phyloP scores from a whole-genome alignment of 2,888 invertebrate genomes.

The Julus scandinavius region DNA sequence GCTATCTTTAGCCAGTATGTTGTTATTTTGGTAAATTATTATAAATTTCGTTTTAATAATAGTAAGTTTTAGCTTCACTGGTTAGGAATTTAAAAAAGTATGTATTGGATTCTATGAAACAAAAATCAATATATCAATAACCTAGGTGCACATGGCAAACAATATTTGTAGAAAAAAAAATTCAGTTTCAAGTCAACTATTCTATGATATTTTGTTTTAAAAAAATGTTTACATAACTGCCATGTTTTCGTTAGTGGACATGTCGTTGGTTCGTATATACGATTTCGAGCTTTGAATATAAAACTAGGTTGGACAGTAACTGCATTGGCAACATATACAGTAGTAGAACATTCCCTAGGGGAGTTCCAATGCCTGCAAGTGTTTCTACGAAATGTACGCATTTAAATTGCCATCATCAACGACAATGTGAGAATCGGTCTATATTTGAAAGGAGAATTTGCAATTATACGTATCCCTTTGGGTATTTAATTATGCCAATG shows the following conservation, averaged over 20 bases:
- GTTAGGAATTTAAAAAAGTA: no score
- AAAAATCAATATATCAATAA: no score
- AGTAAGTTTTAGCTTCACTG: no score
- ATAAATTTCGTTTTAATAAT: no score
- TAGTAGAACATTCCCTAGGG: background rate
- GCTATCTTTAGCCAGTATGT: no score
- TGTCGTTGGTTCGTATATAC: background rate
- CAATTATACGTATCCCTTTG: conserved; percentile 30
- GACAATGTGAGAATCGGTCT: background rate
- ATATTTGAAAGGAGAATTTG: background rate
- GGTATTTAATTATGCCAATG: conserved; percentile 15
- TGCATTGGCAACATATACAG: background rate
- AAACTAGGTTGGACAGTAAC: background rate
- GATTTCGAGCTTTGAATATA: background rate
- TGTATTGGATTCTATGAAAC: no score
- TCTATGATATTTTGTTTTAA: no score
- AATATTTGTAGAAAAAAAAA: no score
- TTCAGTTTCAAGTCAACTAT: no score
- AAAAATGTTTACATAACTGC: no score
- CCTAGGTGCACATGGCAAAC: no score
- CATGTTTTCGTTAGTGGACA: background rate
- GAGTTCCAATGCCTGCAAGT: background rate
- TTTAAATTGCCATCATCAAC: conserved; percentile 30
- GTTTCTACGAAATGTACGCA: conserved; percentile 6
- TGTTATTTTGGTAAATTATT: no score